Evolutionary conservation across 2,797 vertebrate species (phyloP), one percentile per base, ranked within the genome.

Genomic region (Scolopax rusticola): DNA sequence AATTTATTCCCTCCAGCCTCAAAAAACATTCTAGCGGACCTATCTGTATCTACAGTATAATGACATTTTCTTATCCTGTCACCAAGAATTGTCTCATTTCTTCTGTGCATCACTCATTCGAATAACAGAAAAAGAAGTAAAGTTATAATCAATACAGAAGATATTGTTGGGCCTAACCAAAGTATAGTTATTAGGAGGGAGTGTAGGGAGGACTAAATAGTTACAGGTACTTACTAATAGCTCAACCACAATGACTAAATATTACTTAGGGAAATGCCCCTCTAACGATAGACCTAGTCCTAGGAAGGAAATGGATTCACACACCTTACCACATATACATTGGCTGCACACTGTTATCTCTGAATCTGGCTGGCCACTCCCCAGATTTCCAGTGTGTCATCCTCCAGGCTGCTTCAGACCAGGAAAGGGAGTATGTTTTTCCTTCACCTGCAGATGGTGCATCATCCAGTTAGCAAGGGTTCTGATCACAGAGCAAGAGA

Each of bases 271-370:
- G 77, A 81, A 92, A 84, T 95, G 50, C 60, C 56, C 59, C 50
- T 91, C 79, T 95, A 92, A 90, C 6, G 0, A 84, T 2, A 87
- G 32, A 47, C 48, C 30, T 50, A 75, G 63, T 76, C 40, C 57
- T 36, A 57, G 48, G 57, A 76, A 96, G 88, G 86, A 95, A 96
- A 89, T 87, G 47, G 67, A 88, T 89, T 70, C 64, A 78, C 84
- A 87, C 89, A 84, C 48, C 77, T 81, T 56, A 80, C 27, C 78
- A 83, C 56, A 84, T 45, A 84, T 0, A 9, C 5, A 47, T 70
- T 73, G 69, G 50, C 71, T 65, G 81, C 51, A 41, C 53, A 25
- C 40, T 15, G n/a, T 33, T 69, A 80, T 30, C 78, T 75, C 24
- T 67, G 70, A 70, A 56, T 51, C 82, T 83, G 77, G 27, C n/a